A percentile compares a stretch with the other conserved stretches of the same genome.
These are phyloP conservation scores for Dunckerocampus dactyliophorus DNA, from an alignment of 2,113 vertebrate species.

Conservation along the genomic window DNA sequence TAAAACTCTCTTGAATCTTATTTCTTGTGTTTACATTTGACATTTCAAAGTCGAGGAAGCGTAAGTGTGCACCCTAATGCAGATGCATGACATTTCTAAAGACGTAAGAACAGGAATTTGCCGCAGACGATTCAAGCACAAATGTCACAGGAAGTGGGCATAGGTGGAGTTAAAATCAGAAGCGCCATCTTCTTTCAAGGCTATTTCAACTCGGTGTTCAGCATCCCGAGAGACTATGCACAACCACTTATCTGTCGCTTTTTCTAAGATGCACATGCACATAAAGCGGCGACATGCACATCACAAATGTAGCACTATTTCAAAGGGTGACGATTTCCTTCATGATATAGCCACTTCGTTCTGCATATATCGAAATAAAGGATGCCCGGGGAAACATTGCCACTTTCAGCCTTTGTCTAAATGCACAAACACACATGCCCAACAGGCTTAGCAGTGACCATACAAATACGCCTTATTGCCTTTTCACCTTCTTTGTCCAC, in stretches of 20 bases:
- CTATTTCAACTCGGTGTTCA: too few relatives aligned
- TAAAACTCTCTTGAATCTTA: too few relatives aligned
- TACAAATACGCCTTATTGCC: slow-evolving; percentile 48
- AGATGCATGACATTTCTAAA: slow-evolving; percentile 4
- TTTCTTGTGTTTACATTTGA: too few relatives aligned
- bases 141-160: background rate
- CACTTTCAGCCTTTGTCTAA: too few relatives aligned
- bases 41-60: too few relatives aligned
- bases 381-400: too few relatives aligned
- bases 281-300: background rate
- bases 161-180: background rate
- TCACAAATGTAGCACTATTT: slow-evolving; percentile 8
- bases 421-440: background rate
- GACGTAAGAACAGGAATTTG: background rate
- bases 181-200: background rate
- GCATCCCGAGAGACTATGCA: too few relatives aligned
- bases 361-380: slow-evolving; percentile 2
- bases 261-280: too few relatives aligned
- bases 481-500: slow-evolving; percentile 26
- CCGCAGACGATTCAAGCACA: background rate
- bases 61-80: background rate
- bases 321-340: slow-evolving; percentile 15
- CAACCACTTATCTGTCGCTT: background rate
- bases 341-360: slow-evolving; percentile 14
- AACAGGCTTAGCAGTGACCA: slow-evolving; percentile 30